Evolutionary conservation across 2,113 vertebrate species (phyloP), one percentile per base, ranked within the genome.

Genomic region (Tor tambroides): DNA sequence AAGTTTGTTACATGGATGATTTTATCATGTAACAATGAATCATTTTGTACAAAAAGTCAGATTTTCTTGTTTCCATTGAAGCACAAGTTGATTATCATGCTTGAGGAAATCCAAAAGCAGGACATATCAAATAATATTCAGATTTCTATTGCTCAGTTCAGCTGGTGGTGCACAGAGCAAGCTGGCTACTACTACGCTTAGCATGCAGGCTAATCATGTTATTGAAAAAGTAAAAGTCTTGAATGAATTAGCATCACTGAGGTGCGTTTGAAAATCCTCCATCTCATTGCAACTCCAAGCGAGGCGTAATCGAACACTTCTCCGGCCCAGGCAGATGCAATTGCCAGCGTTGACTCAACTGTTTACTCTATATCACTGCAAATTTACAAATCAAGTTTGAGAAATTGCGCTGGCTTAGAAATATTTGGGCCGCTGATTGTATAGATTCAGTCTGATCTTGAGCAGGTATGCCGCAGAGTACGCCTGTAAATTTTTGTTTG

Each of bases 341-440:
- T 49, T 76, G 85, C 88, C 77, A 76, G 85, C 71, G 49, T 84
- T 76, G 63, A 87, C 84, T 89, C 83, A 77, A 87, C 88, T 91
- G 89, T 88, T 90, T 88, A 90, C 88, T 88, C 85, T 89, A 87
- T 85, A 87, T 90, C 87, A 88, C 87, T 84, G 84, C 76, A 38
- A 75, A 90, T 90, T 87, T 89, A 87, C 89, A 86, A 86, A 89
- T 87, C 54, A 80, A 87, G 86, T 86, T 86, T 87, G 78, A 89
- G 84, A 59, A 87, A 89, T 85, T 87, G 67, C 43, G 14, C 32
- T 69, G 87, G 83, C 86, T 91, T 89, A 85, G 80, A 89, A 87
- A 91, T 85, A 86, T 88, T 89, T 86, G 86, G 56, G 46, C 79
- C 30, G 75, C 80, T 91, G 89, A 90, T 91, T 91, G 88, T 90